Evolutionary conservation across 2,888 invertebrate genomes (phyloP).

Genomic region (Alloscopus bannaensis): DNA sequence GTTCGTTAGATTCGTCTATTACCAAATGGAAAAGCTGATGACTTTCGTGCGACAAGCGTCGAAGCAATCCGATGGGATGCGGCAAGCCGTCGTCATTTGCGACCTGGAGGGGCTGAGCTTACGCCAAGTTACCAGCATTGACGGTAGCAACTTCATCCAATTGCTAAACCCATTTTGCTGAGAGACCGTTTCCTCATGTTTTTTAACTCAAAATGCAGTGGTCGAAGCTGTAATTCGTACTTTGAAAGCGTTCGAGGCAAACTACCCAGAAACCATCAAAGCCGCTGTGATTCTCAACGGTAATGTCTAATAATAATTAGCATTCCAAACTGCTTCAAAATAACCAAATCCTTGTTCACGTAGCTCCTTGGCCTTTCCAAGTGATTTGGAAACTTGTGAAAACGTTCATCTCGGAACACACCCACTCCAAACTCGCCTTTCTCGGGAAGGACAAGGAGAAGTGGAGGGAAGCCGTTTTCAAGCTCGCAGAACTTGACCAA

Average conservation of each 20-base stretch:
- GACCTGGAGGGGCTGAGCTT: conserved; percentile 53
- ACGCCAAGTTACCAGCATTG: conserved; percentile 52
- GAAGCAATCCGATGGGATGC: conserved; percentile 32
- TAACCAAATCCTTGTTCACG: neutral
- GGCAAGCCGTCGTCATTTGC: conserved; percentile 42
- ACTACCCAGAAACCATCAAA: conserved; percentile 52
- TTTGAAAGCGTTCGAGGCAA: conserved; percentile 49
- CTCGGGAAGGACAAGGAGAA: conserved; percentile 25
- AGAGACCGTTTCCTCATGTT: too few species aligned
- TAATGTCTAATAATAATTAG: too few species aligned
- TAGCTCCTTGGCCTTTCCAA: conserved; percentile 54
- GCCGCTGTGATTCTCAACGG: conserved; percentile 49
- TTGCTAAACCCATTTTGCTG: too few species aligned
- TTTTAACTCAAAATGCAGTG: too few species aligned
- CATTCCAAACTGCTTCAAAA: too few species aligned
- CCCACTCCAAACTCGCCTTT: conserved; percentile 45
- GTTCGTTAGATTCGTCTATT: conserved; percentile 34
- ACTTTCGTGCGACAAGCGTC: conserved; percentile 18
- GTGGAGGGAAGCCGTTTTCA: conserved; percentile 43
- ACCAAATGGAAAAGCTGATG: conserved; percentile 41
- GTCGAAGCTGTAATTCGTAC: conserved; percentile 37
- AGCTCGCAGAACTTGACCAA: conserved; percentile 27
- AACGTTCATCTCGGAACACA: conserved; percentile 32
- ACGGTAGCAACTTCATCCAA: conserved; percentile 54
- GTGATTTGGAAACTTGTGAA: conserved; percentile 40